These are phyloP conservation scores for Mythimna impura DNA, from an alignment of 2,888 invertebrate species.

Conservation along the genomic window DNA sequence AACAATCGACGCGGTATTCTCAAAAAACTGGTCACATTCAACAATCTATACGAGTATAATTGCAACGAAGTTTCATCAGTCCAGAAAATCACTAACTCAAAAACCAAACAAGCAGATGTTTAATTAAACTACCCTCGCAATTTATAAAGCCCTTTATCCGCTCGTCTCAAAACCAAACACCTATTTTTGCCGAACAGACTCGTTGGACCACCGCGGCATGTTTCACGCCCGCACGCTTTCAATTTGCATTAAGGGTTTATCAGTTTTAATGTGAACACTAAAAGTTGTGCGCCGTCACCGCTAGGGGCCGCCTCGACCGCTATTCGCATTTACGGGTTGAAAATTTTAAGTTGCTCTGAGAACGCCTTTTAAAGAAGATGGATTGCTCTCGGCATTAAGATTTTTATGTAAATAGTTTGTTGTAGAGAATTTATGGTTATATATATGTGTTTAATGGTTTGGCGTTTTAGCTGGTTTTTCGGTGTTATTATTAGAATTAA, in stretches of 20 bases:
- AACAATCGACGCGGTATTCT: neutral
- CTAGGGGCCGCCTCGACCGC: conserved; percentile 53
- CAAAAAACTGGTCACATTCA: neutral
- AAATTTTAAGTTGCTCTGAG: conserved; percentile 58
- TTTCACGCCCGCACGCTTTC: conserved; percentile 74
- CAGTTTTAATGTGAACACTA: conserved; percentile 73
- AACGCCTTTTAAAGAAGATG: conserved; percentile 62
- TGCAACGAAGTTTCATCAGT: neutral
- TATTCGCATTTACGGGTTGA: conserved; percentile 57
- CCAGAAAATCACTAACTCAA: conserved; percentile 1
- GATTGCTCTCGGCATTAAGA: conserved; percentile 54
- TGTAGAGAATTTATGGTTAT: conserved; percentile 40
- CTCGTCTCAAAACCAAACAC: conserved; percentile 41
- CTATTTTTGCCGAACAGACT: conserved; percentile 53
- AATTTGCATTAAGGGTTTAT: conserved; percentile 77
- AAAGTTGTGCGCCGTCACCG: conserved; percentile 68
- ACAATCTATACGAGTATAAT: neutral
- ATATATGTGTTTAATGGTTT: conserved; percentile 29
- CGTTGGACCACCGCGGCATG: conserved; percentile 62
- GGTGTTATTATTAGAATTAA: neutral
- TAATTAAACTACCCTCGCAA: conserved; percentile 34
- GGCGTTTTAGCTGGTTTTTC: conserved; percentile 4
- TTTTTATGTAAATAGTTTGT: conserved; percentile 60
- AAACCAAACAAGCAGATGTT: conserved; percentile 23
- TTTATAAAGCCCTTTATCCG: conserved; percentile 43